Conservation (phyloP, 1,140 invertebrate genomes). For the Plutomurus gul region DNA sequence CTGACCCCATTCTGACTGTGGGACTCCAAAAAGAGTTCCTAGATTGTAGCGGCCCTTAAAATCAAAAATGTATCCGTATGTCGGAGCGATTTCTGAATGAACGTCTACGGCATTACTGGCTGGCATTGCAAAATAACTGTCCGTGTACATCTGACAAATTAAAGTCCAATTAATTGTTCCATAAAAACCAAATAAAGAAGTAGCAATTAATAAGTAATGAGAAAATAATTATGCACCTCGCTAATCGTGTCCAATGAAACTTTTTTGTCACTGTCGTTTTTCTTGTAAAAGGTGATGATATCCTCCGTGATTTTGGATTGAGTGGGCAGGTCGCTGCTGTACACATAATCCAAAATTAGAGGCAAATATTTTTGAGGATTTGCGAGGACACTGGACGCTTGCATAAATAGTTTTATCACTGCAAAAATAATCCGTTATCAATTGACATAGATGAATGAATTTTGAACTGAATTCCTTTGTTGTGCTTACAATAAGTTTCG, state of each 20-base stretch:
- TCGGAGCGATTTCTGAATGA: conserved; percentile 45
- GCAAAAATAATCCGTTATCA: background rate
- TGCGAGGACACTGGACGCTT: background rate
- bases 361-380: background rate
- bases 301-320: background rate
- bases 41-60: conserved; percentile 46
- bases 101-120: conserved; percentile 33
- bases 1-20: conserved; percentile 42
- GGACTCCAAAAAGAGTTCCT: conserved; percentile 31
- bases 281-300: background rate
- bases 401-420: conserved; percentile 2
- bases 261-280: background rate
- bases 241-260: background rate
- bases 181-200: background rate
- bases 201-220: background rate
- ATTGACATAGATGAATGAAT: background rate
- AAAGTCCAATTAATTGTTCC: background rate
- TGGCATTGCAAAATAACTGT: conserved; percentile 32
- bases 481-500: conserved; percentile 18
- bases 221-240: background rate
- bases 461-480: background rate
- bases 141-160: conserved; percentile 31
- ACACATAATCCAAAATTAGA: background rate
- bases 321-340: background rate
- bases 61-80: conserved; percentile 46